phyloP scores from a whole-genome alignment of 1,140 invertebrate species.

The Rhagoletis pomonella region DNA sequence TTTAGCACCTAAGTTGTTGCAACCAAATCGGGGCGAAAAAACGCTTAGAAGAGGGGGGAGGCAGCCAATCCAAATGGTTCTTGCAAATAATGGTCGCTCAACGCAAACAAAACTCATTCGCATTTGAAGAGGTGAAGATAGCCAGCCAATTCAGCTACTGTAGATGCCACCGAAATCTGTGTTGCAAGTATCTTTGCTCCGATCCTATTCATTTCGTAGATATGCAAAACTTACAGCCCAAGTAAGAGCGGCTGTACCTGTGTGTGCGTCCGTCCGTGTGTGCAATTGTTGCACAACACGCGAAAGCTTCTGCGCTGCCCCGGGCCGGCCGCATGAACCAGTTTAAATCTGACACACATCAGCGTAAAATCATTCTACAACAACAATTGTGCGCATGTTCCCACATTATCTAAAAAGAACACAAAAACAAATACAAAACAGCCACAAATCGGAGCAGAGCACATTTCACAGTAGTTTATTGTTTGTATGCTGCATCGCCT shows the following conservation, averaged over 20 bases:
- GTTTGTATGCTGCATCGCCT: slow-evolving; percentile 1
- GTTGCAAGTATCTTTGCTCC: not conserved
- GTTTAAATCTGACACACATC: not conserved
- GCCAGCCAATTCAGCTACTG: not conserved
- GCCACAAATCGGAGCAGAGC: not conserved
- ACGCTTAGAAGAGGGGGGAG: not conserved
- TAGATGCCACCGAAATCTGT: slow-evolving; percentile 7
- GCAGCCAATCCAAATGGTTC: not conserved
- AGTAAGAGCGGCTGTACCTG: not conserved
- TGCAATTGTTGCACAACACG: not conserved
- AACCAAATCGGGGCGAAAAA: not conserved
- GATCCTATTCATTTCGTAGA: not conserved
- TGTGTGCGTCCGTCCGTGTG: not conserved
- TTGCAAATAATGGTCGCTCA: not conserved
- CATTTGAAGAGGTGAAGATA: not conserved
- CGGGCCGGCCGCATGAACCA: not conserved
- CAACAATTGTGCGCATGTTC: not conserved
- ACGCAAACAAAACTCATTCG: not conserved
- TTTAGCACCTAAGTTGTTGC: not conserved
- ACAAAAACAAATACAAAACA: not conserved
- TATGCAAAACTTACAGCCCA: not conserved
- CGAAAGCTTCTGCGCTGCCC: not conserved
- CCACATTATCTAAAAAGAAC: not conserved
- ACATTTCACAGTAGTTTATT: not conserved
- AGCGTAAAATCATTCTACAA: not conserved